phyloP scores from a whole-genome alignment of 2,888 invertebrate species.

The Hyposoter didymator region DNA sequence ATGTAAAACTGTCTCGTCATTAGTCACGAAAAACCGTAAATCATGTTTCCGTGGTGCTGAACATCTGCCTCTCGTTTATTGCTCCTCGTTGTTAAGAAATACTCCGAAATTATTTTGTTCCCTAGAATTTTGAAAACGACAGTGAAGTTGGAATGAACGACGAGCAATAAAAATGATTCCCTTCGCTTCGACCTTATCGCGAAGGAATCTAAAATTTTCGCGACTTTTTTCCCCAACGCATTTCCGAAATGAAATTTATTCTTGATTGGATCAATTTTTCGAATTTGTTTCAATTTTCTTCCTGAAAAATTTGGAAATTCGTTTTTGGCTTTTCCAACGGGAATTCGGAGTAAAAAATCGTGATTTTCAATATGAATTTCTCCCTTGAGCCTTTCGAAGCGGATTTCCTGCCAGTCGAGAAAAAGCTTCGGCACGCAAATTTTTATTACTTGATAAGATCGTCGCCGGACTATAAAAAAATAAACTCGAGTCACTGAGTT shows the following conservation, averaged over 20 bases:
- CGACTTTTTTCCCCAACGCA: not conserved
- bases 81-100: not conserved
- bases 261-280: not conserved
- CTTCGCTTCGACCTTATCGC: not conserved
- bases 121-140: not conserved
- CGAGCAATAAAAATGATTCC: not conserved
- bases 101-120: too few species aligned
- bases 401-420: not conserved
- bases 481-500: not conserved
- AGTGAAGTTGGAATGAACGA: not conserved
- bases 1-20: not conserved
- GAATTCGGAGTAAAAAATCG: not conserved
- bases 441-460: not conserved
- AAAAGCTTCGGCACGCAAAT: not conserved
- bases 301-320: not conserved
- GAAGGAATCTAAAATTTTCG: not conserved
- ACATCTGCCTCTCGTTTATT: not conserved
- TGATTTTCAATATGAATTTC: not conserved
- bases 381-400: not conserved
- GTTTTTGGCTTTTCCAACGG: not conserved
- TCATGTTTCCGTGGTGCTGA: slow-evolving; percentile 6
- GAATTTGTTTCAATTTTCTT: not conserved
- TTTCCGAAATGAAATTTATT: not conserved
- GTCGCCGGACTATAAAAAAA: not conserved
- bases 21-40: slow-evolving; percentile 56